Evolutionary conservation across 2,797 vertebrate genomes (phyloP).

Genomic region (Microchirus variegatus): DNA sequence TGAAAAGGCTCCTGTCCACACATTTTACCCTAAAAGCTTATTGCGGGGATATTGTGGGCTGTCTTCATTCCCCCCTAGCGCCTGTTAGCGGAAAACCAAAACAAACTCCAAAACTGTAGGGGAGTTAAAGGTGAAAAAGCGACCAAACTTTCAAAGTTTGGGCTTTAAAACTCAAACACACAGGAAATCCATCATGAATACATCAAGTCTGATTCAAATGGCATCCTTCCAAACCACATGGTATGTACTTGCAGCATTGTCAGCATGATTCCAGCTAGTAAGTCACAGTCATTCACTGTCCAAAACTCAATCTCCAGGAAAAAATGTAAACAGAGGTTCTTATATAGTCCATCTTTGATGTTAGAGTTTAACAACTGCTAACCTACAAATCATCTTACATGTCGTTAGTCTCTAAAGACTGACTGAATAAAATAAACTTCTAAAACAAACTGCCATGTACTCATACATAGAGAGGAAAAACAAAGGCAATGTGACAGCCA

Average conservation of each 20-base stretch:
- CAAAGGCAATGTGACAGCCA: slow-evolving; percentile 3
- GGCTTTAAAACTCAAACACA: background rate
- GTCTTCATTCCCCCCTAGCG: too few relatives aligned
- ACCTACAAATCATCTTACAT: slow-evolving; percentile 22
- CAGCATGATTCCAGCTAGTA: slow-evolving; percentile 7
- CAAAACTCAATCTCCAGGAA: slow-evolving; percentile 19
- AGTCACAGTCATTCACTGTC: slow-evolving; percentile 8
- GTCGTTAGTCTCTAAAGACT: slow-evolving; percentile 15
- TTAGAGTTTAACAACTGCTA: slow-evolving; percentile 29
- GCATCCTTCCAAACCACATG: slow-evolving; percentile 9
- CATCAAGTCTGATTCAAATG: slow-evolving; percentile 14
- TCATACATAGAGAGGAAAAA: slow-evolving; percentile 12
- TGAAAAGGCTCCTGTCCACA: background rate
- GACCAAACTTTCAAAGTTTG: too few relatives aligned
- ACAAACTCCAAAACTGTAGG: too few relatives aligned
- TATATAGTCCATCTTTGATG: slow-evolving; percentile 33
- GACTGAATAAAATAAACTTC: slow-evolving; percentile 35
- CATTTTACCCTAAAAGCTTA: background rate
- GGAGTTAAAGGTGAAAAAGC: too few relatives aligned
- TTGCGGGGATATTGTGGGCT: too few relatives aligned
- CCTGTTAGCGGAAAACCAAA: too few relatives aligned
- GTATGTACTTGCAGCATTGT: slow-evolving; percentile 4
- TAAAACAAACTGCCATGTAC: slow-evolving; percentile 15
- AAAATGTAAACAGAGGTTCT: slow-evolving; percentile 12
- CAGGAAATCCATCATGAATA: background rate